Percentiles rank a stretch among this genome's conserved stretches.
Conservation (phyloP, 2,113 vertebrate genomes). For the Tragelaphus buxtoni region DNA sequence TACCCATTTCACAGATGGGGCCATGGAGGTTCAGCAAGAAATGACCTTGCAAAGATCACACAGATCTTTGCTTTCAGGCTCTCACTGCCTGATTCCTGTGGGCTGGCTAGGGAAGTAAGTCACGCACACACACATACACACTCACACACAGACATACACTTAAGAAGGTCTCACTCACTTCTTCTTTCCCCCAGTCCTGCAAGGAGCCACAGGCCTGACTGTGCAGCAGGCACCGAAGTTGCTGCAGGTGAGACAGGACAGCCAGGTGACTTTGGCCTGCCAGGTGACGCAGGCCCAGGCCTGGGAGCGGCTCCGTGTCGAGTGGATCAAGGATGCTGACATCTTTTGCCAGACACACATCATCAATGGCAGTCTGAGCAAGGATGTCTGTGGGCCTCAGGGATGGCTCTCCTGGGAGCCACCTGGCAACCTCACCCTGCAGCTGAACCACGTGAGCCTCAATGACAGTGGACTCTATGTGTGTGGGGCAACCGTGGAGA, state of each 20-base stretch:
- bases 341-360: fast-evolving
- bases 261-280: slow-evolving; percentile 56
- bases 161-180: neutral
- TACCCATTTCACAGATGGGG: neutral
- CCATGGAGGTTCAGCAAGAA: neutral
- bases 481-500: slow-evolving; percentile 39
- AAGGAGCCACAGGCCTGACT: neutral
- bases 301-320: neutral
- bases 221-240: neutral
- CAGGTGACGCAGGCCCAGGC: fast-evolving
- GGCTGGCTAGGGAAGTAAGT: neutral
- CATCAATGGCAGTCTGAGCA: neutral
- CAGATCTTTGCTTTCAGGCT: neutral
- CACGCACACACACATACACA: too few species aligned
- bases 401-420: neutral
- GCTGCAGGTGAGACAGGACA: neutral
- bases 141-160: neutral
- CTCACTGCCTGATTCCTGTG: neutral
- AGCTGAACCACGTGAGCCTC: neutral
- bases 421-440: fast-evolving
- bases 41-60: neutral
- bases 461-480: slow-evolving; percentile 60
- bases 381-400: neutral
- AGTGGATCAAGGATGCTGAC: neutral
- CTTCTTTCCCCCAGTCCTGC: neutral